phyloP scores from a whole-genome alignment of 1,140 invertebrate species.

The Augochlora pura region DNA sequence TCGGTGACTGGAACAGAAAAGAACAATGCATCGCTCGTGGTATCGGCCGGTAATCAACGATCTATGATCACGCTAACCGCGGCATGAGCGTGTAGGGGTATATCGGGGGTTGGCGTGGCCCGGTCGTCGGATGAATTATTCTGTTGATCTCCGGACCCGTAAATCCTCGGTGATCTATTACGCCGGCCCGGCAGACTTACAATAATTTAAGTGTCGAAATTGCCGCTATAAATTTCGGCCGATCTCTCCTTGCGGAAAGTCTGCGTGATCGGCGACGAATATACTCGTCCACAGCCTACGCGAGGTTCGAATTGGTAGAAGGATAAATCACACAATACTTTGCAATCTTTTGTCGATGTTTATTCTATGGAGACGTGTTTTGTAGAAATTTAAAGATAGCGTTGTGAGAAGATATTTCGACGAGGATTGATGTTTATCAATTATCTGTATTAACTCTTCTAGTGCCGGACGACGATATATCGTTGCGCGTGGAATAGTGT shows the following conservation, averaged over 20 bases:
- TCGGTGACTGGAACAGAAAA: constrained; percentile 83
- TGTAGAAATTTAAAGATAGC: too few relatives aligned
- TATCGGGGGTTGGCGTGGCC: constrained; percentile 7
- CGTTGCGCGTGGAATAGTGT: too few relatives aligned
- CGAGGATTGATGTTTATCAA: too few relatives aligned
- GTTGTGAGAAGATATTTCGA: too few relatives aligned
- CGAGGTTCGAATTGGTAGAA: too few relatives aligned
- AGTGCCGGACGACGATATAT: too few relatives aligned
- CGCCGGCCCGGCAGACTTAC: constrained; percentile 14
- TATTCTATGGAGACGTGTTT: too few relatives aligned
- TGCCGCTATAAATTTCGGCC: constrained; percentile 11
- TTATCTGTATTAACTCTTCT: too few relatives aligned
- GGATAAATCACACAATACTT: too few relatives aligned
- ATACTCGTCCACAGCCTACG: background rate
- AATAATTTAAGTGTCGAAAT: constrained; percentile 34
- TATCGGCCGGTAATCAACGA: constrained; percentile 72
- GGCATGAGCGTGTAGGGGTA: constrained; percentile 32
- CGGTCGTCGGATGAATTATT: constrained; percentile 37
- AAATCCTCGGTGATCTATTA: constrained; percentile 29
- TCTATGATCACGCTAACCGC: constrained; percentile 71
- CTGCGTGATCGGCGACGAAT: background rate
- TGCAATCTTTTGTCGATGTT: too few relatives aligned
- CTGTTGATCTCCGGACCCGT: constrained; percentile 15
- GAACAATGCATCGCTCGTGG: constrained; percentile 62
- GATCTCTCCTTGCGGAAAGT: background rate